phyloP scores from a whole-genome alignment of 2,797 vertebrate species.

The Bovichtus diacanthus region DNA sequence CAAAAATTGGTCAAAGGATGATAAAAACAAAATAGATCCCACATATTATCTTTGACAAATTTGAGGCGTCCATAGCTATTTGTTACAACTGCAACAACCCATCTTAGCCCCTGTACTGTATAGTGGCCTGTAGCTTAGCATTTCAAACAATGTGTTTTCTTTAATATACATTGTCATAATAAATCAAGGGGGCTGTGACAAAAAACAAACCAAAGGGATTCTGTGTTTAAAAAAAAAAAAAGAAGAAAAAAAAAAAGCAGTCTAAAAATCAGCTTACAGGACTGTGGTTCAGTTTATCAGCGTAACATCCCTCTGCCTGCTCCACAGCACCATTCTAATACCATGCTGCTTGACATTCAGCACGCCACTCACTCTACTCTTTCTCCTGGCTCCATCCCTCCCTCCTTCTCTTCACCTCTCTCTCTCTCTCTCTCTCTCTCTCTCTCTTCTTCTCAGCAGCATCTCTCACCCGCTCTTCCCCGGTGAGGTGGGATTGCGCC shows the following conservation, averaged over 20 bases:
- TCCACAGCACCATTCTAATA: conserved; percentile 72
- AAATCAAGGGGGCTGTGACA: neutral
- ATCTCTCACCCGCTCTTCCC: conserved; percentile 64
- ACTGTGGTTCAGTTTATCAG: conserved; percentile 47
- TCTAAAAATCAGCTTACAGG: conserved; percentile 8
- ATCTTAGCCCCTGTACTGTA: neutral
- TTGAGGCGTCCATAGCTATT: conserved; percentile 16
- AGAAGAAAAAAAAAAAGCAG: neutral
- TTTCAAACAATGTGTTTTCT: neutral
- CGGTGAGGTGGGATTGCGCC: conserved; percentile 74
- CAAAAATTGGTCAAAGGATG: conserved; percentile 20
- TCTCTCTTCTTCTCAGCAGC: conserved; percentile 41
- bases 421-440: conserved; percentile 13
- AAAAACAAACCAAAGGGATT: neutral
- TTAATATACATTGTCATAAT: neutral
- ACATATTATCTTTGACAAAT: conserved; percentile 11
- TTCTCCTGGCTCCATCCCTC: conserved; percentile 48
- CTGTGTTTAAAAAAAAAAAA: neutral
- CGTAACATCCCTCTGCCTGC: conserved; percentile 44
- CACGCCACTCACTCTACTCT: conserved; percentile 47
- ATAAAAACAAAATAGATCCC: conserved; percentile 39
- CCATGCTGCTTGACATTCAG: conserved; percentile 77
- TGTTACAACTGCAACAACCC: too few relatives aligned
- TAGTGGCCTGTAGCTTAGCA: neutral
- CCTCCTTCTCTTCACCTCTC: conserved; percentile 50